phyloP scores from a whole-genome alignment of 1,140 invertebrate species.

The Drosophila erecta region DNA sequence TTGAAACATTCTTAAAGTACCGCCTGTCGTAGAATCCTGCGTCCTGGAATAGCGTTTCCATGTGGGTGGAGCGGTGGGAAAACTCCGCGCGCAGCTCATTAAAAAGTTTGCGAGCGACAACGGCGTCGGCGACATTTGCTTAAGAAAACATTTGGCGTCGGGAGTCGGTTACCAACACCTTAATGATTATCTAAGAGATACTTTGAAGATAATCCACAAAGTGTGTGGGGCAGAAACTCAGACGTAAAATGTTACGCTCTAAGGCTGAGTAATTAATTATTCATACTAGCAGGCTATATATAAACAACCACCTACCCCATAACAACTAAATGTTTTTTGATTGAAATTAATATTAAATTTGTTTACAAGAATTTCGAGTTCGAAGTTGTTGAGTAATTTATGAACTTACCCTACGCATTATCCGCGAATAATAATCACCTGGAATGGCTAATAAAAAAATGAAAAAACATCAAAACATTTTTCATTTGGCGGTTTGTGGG shows the following conservation, averaged over 20 bases:
- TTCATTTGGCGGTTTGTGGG: no score
- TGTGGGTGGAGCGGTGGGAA: conserved; percentile 13
- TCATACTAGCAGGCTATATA: conserved; percentile 62
- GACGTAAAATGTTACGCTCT: conserved; percentile 62
- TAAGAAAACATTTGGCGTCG: conserved; percentile 63
- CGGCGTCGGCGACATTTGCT: conserved; percentile 66
- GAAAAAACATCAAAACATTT: no score
- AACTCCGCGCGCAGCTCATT: conserved; percentile 67
- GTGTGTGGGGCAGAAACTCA: conserved; percentile 34
- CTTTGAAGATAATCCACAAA: conserved; percentile 70
- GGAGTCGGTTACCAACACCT: conserved; percentile 48
- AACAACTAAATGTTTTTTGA: conserved; percentile 46
- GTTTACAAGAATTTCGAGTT: conserved; percentile 23
- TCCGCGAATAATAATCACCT: no score
- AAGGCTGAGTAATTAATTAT: conserved; percentile 71
- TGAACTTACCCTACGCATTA: not conserved
- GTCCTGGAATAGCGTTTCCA: conserved; percentile 1
- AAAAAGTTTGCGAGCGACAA: conserved; percentile 74
- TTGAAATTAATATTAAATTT: conserved; percentile 64
- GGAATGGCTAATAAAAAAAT: not conserved
- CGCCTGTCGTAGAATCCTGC: conserved; percentile 52
- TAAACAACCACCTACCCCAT: conserved; percentile 12
- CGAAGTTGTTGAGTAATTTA: conserved; percentile 32
- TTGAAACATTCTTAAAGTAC: conserved; percentile 79
- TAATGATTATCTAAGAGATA: conserved; percentile 73